Percentiles rank a stretch among this genome's conserved stretches.
These are phyloP conservation scores for Danio kyathit DNA, from an alignment of 2,797 vertebrate genomes.

Conservation along the genomic window DNA sequence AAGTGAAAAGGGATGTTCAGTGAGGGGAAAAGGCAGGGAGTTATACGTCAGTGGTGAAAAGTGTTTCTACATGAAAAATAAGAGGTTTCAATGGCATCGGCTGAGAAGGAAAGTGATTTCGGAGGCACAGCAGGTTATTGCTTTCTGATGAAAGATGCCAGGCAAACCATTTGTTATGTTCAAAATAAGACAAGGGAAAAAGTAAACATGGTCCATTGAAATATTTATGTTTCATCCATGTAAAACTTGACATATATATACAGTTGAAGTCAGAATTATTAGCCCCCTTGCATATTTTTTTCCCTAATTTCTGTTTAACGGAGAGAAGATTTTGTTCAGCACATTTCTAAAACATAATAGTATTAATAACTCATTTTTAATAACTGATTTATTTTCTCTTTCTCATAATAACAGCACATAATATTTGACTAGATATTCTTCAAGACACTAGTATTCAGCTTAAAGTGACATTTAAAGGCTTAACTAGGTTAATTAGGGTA, in stretches of 20 bases:
- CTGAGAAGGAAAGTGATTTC: not conserved
- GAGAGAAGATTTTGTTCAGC: too few species aligned
- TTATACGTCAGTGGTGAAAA: not conserved
- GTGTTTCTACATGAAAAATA: not conserved
- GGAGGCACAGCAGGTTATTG: conserved; percentile 1
- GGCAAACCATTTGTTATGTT: not conserved
- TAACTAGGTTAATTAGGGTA: too few species aligned
- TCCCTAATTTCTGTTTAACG: too few species aligned
- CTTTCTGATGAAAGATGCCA: conserved; percentile 2
- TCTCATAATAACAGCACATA: too few species aligned
- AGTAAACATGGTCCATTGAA: not conserved
- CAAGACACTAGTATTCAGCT: too few species aligned
- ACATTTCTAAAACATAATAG: too few species aligned
- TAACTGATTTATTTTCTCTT: too few species aligned
- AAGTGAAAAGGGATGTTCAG: not conserved
- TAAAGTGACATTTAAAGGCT: too few species aligned
- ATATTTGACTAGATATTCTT: too few species aligned
- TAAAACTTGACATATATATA: not conserved
- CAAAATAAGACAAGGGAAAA: not conserved
- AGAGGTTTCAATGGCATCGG: conserved; percentile 2
- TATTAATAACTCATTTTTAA: too few species aligned
- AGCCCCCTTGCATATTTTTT: too few species aligned
- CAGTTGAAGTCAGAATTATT: too few species aligned
- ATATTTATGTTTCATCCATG: not conserved
- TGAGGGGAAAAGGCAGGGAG: not conserved